Evolutionary conservation across 2,888 invertebrate genomes (phyloP).

Genomic region (Pachliopta kotzebuea): DNA sequence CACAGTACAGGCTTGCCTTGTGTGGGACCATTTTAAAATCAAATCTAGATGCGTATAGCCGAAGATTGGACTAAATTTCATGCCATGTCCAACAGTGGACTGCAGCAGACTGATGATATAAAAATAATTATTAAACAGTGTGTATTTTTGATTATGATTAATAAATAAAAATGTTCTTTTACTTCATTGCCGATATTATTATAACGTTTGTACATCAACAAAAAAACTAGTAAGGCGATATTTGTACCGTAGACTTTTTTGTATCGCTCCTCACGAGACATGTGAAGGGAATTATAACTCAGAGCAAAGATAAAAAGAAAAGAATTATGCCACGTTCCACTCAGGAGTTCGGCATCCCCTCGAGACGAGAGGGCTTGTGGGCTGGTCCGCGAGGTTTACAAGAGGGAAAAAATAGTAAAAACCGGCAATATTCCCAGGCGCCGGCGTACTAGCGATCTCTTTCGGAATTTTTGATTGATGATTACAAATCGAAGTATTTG

Average conservation of each 20-base stretch:
- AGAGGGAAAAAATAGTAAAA: constrained; percentile 20
- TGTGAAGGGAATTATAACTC: background rate
- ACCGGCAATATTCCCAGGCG: constrained; percentile 10
- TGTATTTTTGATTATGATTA: no score
- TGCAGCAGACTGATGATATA: no score
- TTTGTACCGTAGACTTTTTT: background rate
- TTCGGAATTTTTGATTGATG: background rate
- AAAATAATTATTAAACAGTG: no score
- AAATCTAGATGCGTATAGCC: no score
- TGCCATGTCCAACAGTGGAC: no score
- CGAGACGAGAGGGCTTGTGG: constrained; percentile 11
- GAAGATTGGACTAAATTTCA: no score
- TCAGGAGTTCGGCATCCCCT: constrained; percentile 16
- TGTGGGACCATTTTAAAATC: no score
- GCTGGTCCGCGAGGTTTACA: constrained; percentile 7
- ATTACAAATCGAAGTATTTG: background rate
- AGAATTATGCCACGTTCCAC: constrained; percentile 17
- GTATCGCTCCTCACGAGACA: background rate
- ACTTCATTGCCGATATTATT: no score
- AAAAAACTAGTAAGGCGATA: no score
- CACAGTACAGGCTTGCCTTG: no score
- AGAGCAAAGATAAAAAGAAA: constrained; percentile 13
- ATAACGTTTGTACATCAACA: no score
- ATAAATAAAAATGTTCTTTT: no score
- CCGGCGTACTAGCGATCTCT: background rate